phyloP scores from a whole-genome alignment of 23 tunicate species.

The Halocynthia aurantium region DNA sequence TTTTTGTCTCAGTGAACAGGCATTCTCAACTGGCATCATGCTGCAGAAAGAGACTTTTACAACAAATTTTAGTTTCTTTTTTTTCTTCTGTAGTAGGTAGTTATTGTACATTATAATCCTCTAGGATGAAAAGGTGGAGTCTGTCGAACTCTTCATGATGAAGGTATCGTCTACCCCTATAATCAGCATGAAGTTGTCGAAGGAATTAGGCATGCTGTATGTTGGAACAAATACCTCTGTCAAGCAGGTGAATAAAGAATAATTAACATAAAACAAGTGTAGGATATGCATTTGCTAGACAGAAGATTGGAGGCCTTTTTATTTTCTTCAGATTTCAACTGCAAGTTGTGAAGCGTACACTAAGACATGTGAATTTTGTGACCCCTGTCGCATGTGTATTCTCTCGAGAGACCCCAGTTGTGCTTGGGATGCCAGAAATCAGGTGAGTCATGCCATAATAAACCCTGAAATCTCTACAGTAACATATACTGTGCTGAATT shows the following conservation, averaged over 20 bases:
- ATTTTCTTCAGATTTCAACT: slow-evolving; percentile 36
- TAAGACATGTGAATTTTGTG: slow-evolving; percentile 51
- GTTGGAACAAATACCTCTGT: slow-evolving; percentile 10
- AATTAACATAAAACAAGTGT: neutral
- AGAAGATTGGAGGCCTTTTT: neutral
- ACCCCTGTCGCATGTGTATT: slow-evolving; percentile 75
- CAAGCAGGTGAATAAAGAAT: neutral
- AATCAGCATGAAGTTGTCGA: slow-evolving; percentile 18
- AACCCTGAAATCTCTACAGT: neutral
- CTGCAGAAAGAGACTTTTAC: too few species aligned
- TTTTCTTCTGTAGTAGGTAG: too few species aligned
- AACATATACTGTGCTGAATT: too few species aligned
- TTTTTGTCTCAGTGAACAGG: too few species aligned
- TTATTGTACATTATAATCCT: neutral
- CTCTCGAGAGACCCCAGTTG: slow-evolving; percentile 82
- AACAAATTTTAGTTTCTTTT: too few species aligned
- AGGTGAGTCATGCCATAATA: slow-evolving; percentile 24
- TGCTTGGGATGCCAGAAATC: slow-evolving; percentile 34
- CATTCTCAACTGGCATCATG: too few species aligned
- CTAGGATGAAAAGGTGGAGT: slow-evolving; percentile 1
- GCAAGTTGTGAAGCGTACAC: slow-evolving; percentile 49
- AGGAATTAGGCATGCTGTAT: slow-evolving; percentile 8
- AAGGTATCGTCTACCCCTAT: slow-evolving; percentile 1
- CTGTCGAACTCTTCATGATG: slow-evolving; percentile 1
- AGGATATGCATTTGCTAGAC: neutral